phyloP scores from a whole-genome alignment of 2,113 vertebrate species.

The Neodon shergylaensis region DNA sequence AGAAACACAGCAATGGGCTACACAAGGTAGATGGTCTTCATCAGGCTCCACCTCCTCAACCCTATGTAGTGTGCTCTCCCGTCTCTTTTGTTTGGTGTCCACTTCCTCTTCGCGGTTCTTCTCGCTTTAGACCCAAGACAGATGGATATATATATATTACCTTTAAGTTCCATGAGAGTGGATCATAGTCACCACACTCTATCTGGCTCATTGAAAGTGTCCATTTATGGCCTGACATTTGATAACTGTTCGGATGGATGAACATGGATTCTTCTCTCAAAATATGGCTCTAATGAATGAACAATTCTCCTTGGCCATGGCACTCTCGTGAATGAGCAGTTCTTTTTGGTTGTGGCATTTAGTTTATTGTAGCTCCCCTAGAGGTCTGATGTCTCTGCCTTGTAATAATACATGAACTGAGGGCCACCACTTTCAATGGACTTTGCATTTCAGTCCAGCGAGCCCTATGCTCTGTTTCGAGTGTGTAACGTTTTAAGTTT shows the following conservation, averaged over 20 bases:
- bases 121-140: neutral
- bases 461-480: neutral
- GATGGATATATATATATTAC: neutral
- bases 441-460: neutral
- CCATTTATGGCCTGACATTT: neutral
- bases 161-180: neutral
- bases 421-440: neutral
- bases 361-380: neutral
- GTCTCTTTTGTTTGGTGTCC: neutral
- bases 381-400: neutral
- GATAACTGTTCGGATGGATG: neutral
- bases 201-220: neutral
- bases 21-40: neutral
- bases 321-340: neutral
- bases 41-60: neutral
- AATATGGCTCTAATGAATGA: neutral
- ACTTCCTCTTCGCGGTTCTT: neutral
- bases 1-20: neutral
- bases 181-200: neutral
- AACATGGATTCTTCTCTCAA: neutral
- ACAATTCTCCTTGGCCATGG: neutral
- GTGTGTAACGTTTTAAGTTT: constrained; percentile 15
- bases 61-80: neutral
- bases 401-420: neutral
- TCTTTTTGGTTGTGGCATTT: neutral